Percentiles rank a stretch among this genome's conserved stretches.
phyloP scores from a whole-genome alignment of 1,140 invertebrate genomes.

The Drosophila parabipectinata region DNA sequence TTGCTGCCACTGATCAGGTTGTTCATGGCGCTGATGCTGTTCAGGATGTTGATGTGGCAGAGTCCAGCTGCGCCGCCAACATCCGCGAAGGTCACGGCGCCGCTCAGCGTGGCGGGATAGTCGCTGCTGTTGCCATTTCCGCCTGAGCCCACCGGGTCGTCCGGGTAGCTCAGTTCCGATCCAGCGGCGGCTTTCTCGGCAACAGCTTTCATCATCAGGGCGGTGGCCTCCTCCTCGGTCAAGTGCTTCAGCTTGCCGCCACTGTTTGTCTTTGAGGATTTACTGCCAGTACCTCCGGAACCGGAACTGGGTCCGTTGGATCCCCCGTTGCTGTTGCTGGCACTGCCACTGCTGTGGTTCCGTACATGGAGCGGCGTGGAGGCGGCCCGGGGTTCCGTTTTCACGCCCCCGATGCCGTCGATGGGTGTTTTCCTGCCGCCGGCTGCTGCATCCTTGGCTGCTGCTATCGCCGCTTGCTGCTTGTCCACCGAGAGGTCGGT shows the following conservation, averaged over 20 bases:
- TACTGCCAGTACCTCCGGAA: conserved; percentile 8
- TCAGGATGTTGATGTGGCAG: conserved; percentile 79
- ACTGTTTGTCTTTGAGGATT: conserved; percentile 37
- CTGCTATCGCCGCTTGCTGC: conserved; percentile 20
- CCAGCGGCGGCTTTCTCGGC: conserved; percentile 66
- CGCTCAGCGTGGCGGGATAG: conserved; percentile 67
- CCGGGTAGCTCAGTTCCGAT: conserved; percentile 66
- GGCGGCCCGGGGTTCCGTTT: conserved; percentile 52
- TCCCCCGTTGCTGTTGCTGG: conserved; percentile 39
- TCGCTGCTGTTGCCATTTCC: conserved; percentile 67
- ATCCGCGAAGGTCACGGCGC: conserved; percentile 74
- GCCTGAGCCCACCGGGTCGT: conserved; percentile 57
- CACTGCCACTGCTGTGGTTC: conserved; percentile 34
- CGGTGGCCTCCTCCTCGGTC: conserved; percentile 75
- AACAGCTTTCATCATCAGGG: conserved; percentile 73
- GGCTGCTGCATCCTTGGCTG: conserved; percentile 31
- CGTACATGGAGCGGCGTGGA: conserved; percentile 49
- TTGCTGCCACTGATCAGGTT: conserved; percentile 72
- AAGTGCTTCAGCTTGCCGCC: conserved; percentile 68
- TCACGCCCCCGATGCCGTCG: conserved; percentile 27
- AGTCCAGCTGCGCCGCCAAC: conserved; percentile 79
- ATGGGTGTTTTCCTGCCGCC: conserved; percentile 53
- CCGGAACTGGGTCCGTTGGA: conserved; percentile 13
- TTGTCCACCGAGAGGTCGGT: conserved; percentile 79
- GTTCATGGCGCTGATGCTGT: conserved; percentile 82